Evolutionary conservation across 2,888 invertebrate species (phyloP).

Genomic region (Hypena proboscidalis): DNA sequence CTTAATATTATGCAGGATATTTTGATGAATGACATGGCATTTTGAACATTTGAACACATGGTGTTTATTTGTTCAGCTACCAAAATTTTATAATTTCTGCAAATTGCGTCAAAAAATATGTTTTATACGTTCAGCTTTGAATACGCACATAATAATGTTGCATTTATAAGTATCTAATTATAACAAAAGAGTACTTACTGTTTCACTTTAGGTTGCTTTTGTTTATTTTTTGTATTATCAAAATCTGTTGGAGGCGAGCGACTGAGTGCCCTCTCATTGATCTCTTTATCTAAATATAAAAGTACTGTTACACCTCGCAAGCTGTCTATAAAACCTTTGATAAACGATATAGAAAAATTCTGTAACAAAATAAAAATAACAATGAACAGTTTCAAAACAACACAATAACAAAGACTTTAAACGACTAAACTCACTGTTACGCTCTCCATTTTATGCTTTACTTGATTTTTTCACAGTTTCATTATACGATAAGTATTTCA

Average conservation of each 20-base stretch:
- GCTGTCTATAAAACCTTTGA: constrained; percentile 92
- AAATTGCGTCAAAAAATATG: too few species aligned
- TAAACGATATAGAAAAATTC: constrained; percentile 87
- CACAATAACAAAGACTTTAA: constrained; percentile 18
- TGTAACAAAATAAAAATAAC: constrained; percentile 72
- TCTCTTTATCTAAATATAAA: constrained; percentile 92
- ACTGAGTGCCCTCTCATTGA: constrained; percentile 86
- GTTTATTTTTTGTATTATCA: constrained; percentile 70
- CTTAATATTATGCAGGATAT: too few species aligned
- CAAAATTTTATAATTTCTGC: too few species aligned
- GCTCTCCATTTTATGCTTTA: constrained; percentile 61
- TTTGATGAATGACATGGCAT: too few species aligned
- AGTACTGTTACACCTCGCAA: constrained; percentile 91
- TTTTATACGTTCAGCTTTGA: too few species aligned
- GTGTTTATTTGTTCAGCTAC: too few species aligned
- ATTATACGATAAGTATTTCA: constrained; percentile 43
- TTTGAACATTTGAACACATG: too few species aligned
- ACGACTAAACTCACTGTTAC: constrained; percentile 59
- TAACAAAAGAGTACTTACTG: constrained; percentile 70
- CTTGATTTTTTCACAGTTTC: constrained; percentile 44
- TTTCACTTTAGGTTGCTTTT: constrained; percentile 78
- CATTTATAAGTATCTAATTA: too few species aligned
- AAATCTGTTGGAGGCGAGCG: constrained; percentile 83
- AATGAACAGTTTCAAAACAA: constrained; percentile 35
- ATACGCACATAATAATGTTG: too few species aligned